Evolutionary conservation across 2,888 invertebrate species (phyloP).

Genomic region (Keiferia lycopersicella): DNA sequence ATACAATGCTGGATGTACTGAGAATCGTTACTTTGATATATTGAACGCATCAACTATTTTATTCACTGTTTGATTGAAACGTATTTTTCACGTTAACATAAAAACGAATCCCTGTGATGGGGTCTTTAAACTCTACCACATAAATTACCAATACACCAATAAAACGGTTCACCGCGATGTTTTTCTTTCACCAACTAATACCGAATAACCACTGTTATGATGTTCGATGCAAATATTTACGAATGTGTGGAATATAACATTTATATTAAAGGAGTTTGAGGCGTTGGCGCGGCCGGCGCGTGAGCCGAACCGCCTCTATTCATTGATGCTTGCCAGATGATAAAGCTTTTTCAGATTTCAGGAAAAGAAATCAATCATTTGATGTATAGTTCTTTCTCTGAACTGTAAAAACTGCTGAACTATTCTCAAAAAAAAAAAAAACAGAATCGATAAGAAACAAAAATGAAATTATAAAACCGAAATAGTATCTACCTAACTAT

Average conservation of each 20-base stretch:
- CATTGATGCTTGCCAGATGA: conserved; percentile 6
- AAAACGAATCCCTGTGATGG: conserved; percentile 10
- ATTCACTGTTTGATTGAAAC: neutral
- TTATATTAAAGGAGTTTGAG: conserved; percentile 11
- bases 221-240: conserved; percentile 36
- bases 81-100: neutral
- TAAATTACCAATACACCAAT: conserved; percentile 21
- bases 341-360: conserved; percentile 16
- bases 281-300: conserved; percentile 21
- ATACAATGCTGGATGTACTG: neutral
- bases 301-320: conserved; percentile 13
- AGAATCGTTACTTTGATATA: neutral
- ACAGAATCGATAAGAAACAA: too few relatives aligned
- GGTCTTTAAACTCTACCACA: conserved; percentile 11
- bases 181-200: conserved; percentile 30
- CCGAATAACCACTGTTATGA: conserved; percentile 37
- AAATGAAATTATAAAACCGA: too few relatives aligned
- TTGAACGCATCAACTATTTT: neutral
- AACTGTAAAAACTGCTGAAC: too few relatives aligned
- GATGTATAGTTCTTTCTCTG: neutral
- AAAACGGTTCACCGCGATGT: conserved; percentile 29
- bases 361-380: conserved; percentile 5
- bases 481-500: too few relatives aligned
- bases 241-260: conserved; percentile 21
- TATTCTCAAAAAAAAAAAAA: too few relatives aligned